A percentile compares a stretch with the other conserved stretches of the same genome.
Conservation (phyloP, 2,113 vertebrate genomes). For the Microcebus jonahi region DNA sequence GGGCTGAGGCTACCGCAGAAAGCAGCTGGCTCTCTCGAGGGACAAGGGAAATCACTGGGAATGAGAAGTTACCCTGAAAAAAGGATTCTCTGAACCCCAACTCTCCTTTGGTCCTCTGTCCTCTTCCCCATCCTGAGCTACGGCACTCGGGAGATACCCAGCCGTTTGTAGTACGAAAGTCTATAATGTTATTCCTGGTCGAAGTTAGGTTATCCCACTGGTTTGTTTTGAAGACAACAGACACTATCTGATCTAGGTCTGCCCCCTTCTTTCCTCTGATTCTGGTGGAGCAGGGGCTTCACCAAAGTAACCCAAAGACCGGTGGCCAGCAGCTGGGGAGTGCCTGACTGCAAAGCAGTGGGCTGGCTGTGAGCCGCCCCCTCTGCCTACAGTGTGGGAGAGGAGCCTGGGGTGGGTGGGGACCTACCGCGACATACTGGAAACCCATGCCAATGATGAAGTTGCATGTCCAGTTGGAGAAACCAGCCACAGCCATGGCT, state of each 20-base stretch:
- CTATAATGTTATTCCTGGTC: background rate
- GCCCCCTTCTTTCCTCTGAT: background rate
- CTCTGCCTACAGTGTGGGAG: background rate
- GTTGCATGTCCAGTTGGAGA: constrained; percentile 93
- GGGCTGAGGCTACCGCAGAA: background rate
- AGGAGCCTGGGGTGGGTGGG: background rate
- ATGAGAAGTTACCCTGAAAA: background rate
- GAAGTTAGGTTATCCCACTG: background rate
- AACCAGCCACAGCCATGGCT: constrained; percentile 92
- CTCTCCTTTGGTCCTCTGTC: background rate
- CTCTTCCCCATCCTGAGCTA: background rate
- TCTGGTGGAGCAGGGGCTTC: background rate
- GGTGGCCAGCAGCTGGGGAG: background rate
- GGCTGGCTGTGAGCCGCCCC: background rate
- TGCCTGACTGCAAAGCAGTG: background rate
- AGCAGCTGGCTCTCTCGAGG: background rate
- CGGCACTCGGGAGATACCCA: background rate
- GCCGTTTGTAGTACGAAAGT: background rate
- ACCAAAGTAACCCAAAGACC: background rate
- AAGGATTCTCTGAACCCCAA: background rate
- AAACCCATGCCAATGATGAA: constrained; percentile 94
- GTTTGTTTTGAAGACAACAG: background rate
- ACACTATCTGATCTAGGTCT: background rate
- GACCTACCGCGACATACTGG: constrained; percentile 91
- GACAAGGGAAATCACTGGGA: background rate